These are phyloP conservation scores for Strongylocentrotus purpuratus DNA, from an alignment of 35 echinoderm and acorn worm species.

Conservation along the genomic window DNA sequence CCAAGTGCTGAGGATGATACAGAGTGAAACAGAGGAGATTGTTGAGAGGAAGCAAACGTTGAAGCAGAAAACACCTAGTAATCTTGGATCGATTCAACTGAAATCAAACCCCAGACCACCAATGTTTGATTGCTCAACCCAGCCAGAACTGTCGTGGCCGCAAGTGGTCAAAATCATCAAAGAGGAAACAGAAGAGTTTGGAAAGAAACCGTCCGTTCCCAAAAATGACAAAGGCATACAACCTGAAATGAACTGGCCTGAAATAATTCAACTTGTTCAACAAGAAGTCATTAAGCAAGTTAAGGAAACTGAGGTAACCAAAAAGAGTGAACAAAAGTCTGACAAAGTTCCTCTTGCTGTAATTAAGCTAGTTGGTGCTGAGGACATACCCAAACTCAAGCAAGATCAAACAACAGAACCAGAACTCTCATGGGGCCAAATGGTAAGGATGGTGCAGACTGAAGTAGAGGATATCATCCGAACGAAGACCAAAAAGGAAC, in stretches of 20 bases:
- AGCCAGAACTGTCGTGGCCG: constrained; percentile 35
- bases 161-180: constrained; percentile 38
- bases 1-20: constrained; percentile 7
- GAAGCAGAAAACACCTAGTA: background rate
- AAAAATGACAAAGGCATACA: constrained; percentile 32
- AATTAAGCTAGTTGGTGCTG: background rate
- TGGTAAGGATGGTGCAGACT: constrained; percentile 27
- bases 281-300: constrained; percentile 43
- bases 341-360: constrained; percentile 19
- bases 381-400: background rate
- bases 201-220: background rate
- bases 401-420: constrained; percentile 29
- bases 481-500: background rate
- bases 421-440: constrained; percentile 9
- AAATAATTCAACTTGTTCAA: constrained; percentile 32
- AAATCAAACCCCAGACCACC: background rate
- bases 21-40: background rate
- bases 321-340: background rate
- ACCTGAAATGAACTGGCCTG: constrained; percentile 38
- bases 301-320: background rate
- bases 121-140: background rate
- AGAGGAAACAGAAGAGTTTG: constrained; percentile 24
- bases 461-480: constrained; percentile 23
- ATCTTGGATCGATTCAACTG: constrained; percentile 35
- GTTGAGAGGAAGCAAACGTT: background rate